Conservation (phyloP, 2,797 vertebrate genomes). For the Decapterus maruadsi region DNA sequence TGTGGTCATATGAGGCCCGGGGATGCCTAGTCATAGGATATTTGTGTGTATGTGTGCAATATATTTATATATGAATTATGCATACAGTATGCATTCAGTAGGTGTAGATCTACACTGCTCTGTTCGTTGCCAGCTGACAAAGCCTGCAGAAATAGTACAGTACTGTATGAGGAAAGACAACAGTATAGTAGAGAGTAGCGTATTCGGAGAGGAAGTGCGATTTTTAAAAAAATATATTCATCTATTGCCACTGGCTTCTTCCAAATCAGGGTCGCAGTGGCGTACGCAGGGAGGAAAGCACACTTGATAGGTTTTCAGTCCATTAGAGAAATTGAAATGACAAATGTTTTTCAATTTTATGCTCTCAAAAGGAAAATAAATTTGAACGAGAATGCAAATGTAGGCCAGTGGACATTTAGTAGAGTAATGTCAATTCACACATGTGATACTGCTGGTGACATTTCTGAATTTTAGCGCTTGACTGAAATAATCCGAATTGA, state of each 20-base stretch:
- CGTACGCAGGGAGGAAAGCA: slow-evolving; percentile 25
- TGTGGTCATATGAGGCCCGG: slow-evolving; percentile 53
- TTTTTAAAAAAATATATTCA: slow-evolving; percentile 5
- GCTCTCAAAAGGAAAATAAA: slow-evolving; percentile 2
- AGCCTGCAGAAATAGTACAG: slow-evolving; percentile 41
- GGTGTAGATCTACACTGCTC: slow-evolving; percentile 40
- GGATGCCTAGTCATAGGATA: slow-evolving; percentile 65
- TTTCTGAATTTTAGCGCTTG: background rate
- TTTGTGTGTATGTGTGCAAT: slow-evolving; percentile 41
- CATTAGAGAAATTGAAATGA: slow-evolving; percentile 42
- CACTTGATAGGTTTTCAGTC: slow-evolving; percentile 27
- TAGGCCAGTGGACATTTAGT: background rate
- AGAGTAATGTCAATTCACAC: background rate
- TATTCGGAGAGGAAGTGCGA: background rate
- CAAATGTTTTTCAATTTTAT: slow-evolving; percentile 25
- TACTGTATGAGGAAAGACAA: slow-evolving; percentile 34
- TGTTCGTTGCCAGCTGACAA: slow-evolving; percentile 37
- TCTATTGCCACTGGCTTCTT: slow-evolving; percentile 30
- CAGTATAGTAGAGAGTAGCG: slow-evolving; percentile 12
- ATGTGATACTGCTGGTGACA: background rate
- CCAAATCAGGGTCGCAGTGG: slow-evolving; percentile 22
- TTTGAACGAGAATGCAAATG: slow-evolving; percentile 14
- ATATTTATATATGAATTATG: slow-evolving; percentile 48
- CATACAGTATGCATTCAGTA: slow-evolving; percentile 35
- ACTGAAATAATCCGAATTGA: background rate